Conservation (phyloP, 2,888 invertebrate genomes). For the Napeogenes inachia region DNA sequence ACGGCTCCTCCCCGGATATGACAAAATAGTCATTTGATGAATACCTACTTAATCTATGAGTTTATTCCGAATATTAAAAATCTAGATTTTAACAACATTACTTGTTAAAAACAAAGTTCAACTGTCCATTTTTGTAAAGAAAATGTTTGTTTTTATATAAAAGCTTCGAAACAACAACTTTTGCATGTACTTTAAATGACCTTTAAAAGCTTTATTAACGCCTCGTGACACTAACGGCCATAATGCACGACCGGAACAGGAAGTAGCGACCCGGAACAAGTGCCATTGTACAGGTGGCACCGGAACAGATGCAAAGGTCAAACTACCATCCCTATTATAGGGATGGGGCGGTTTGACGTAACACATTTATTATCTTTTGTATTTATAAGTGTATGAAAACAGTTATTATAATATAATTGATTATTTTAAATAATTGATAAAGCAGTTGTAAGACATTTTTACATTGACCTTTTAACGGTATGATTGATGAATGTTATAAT, state of each 20-base stretch:
- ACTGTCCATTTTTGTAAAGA: too few relatives aligned
- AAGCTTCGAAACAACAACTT: too few relatives aligned
- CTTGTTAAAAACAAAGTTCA: too few relatives aligned
- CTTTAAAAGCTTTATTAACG: conserved; percentile 18
- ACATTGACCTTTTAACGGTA: conserved; percentile 25
- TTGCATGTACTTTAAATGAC: neutral
- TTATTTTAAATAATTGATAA: neutral
- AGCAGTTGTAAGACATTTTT: conserved; percentile 6
- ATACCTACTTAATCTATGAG: too few relatives aligned
- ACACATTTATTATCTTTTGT: too few relatives aligned
- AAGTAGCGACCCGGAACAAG: conserved; percentile 38
- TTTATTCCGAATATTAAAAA: too few relatives aligned
- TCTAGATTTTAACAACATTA: too few relatives aligned
- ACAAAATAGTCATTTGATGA: too few relatives aligned
- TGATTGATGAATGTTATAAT: conserved; percentile 29
- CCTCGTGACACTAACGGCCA: conserved; percentile 39
- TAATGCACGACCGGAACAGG: conserved; percentile 45
- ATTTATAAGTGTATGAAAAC: too few relatives aligned
- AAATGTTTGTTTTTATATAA: too few relatives aligned
- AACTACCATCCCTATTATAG: conserved; percentile 8
- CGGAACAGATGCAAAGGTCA: conserved; percentile 27
- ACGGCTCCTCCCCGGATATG: too few relatives aligned
- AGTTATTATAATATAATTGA: neutral
- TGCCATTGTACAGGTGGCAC: conserved; percentile 3
- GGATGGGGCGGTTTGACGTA: neutral